These are phyloP conservation scores for Pandion haliaetus DNA, from an alignment of 2,113 vertebrate genomes.

Conservation along the genomic window DNA sequence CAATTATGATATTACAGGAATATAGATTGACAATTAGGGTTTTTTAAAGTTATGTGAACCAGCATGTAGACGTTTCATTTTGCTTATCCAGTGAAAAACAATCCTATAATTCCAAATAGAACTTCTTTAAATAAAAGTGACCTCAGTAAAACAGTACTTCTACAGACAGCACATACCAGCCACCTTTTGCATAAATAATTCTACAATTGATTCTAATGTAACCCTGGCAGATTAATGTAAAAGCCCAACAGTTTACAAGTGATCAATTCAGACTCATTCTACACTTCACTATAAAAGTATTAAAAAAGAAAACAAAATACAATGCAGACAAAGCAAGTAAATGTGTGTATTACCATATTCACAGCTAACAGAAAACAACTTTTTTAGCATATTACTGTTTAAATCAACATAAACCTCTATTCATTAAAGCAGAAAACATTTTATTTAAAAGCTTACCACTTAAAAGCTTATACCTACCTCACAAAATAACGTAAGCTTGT, in stretches of 20 bases:
- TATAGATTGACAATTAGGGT: background rate
- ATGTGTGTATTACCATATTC: background rate
- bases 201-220: background rate
- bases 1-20: background rate
- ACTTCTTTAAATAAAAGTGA: background rate
- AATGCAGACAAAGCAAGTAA: background rate
- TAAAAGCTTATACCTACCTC: slow-evolving; percentile 80
- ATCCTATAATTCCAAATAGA: background rate
- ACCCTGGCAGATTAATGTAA: background rate
- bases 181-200: background rate
- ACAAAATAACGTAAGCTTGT: slow-evolving; percentile 97
- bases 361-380: background rate
- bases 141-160: background rate
- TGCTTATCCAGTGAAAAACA: background rate
- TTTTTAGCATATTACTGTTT: background rate
- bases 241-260: background rate
- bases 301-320: background rate
- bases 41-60: background rate
- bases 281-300: background rate
- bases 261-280: background rate
- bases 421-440: background rate
- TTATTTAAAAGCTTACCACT: background rate
- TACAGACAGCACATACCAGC: background rate
- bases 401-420: background rate
- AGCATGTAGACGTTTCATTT: background rate